Evolutionary conservation across 2,113 vertebrate species (phyloP).

Genomic region (Paradoxurus hermaphroditus): DNA sequence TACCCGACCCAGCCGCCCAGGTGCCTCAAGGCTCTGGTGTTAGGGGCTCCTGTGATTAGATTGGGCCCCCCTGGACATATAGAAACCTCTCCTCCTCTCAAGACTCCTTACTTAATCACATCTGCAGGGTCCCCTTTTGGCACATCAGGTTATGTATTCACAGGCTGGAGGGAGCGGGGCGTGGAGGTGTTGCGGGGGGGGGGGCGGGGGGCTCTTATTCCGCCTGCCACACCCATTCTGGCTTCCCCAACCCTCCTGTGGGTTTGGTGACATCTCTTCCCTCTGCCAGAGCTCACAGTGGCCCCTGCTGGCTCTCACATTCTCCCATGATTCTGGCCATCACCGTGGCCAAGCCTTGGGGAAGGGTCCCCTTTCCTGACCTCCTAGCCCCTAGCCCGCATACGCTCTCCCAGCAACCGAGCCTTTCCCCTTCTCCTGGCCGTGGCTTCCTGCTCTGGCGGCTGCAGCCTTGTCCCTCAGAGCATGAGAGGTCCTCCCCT

Average conservation of each 20-base stretch:
- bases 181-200: neutral
- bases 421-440: neutral
- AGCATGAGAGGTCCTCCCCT: neutral
- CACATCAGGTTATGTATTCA: rapidly evolving
- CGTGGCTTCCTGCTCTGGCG: neutral
- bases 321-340: neutral
- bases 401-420: neutral
- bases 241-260: neutral
- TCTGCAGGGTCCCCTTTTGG: neutral
- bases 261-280: neutral
- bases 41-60: neutral
- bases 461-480: neutral
- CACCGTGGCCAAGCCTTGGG: neutral
- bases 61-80: neutral
- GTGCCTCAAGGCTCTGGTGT: neutral
- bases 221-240: neutral
- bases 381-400: rapidly evolving
- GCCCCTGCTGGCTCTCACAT: neutral
- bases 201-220: neutral
- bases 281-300: neutral
- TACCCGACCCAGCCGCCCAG: too few relatives aligned
- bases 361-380: neutral
- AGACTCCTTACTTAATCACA: neutral
- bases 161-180: neutral
- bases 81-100: neutral